Evolutionary conservation across 1,140 invertebrate species (phyloP).

Genomic region (Drosophila bifasciata): DNA sequence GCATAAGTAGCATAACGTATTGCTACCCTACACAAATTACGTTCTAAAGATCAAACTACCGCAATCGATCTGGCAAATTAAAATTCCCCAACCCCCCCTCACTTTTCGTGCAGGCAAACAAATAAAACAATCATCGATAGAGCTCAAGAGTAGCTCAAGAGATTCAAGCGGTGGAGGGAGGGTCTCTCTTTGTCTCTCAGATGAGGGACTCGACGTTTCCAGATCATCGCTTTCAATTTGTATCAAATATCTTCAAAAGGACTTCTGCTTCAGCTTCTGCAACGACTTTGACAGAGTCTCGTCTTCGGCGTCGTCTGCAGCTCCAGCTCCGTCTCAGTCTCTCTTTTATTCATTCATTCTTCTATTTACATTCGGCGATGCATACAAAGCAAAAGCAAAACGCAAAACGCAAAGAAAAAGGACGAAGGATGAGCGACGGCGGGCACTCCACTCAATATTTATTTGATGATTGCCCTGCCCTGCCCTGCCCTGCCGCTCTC

Average conservation of each 20-base stretch:
- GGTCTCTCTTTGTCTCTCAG: conserved; percentile 5
- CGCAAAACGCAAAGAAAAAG: too few species aligned
- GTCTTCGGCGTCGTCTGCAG: conserved; percentile 22
- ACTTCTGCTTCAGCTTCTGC: conserved; percentile 57
- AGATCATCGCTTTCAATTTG: conserved; percentile 78
- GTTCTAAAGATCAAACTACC: conserved; percentile 53
- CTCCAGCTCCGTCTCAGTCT: conserved; percentile 9
- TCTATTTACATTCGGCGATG: conserved; percentile 30
- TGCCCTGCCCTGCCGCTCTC: conserved; percentile 9
- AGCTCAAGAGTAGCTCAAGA: too few species aligned
- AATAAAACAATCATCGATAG: conserved; percentile 12
- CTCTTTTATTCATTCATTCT: conserved; percentile 24
- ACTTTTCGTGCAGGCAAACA: neutral
- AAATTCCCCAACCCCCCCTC: too few species aligned
- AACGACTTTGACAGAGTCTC: conserved; percentile 53
- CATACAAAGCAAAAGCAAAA: conserved; percentile 4
- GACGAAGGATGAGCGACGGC: conserved; percentile 37
- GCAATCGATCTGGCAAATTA: conserved; percentile 52
- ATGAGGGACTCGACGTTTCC: conserved; percentile 69
- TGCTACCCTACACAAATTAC: too few species aligned
- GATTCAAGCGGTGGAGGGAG: neutral
- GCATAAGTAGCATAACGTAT: too few species aligned
- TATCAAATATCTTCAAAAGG: conserved; percentile 72
- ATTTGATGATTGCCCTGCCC: conserved; percentile 38
- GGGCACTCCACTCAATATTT: conserved; percentile 43